Conservation (phyloP, 1,140 invertebrate species). For the Cryptotermes secundus region DNA sequence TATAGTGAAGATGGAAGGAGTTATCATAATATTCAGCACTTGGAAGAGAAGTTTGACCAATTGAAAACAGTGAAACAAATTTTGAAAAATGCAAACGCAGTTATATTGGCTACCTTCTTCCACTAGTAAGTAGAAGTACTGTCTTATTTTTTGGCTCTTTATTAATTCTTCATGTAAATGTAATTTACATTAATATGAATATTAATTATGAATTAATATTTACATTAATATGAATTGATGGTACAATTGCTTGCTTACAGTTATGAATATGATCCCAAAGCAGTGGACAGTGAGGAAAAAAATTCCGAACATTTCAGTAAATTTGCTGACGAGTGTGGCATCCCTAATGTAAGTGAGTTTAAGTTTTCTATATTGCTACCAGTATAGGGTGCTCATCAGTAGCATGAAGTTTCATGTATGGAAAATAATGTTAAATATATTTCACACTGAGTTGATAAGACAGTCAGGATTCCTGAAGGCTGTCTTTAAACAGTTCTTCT, state of each 20-base stretch:
- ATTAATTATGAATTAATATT: too few relatives aligned
- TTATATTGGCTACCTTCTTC: conserved; percentile 50
- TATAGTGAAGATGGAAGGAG: conserved; percentile 37
- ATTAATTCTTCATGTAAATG: neutral
- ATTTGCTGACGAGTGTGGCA: conserved; percentile 48
- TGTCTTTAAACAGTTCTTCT: too few relatives aligned
- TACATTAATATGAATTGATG: too few relatives aligned
- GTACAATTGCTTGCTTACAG: conserved; percentile 42
- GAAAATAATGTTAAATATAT: too few relatives aligned
- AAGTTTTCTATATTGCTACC: too few relatives aligned
- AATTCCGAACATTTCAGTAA: conserved; percentile 51
- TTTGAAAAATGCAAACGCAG: conserved; percentile 44
- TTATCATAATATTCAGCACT: conserved; percentile 45
- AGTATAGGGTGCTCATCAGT: too few relatives aligned
- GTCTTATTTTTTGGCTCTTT: neutral
- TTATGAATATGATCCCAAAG: conserved; percentile 52
- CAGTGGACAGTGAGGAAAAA: conserved; percentile 50
- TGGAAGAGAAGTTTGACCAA: conserved; percentile 45
- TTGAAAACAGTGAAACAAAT: conserved; percentile 44
- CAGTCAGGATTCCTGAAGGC: too few relatives aligned
- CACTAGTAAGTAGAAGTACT: conserved; percentile 45
- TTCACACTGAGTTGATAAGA: too few relatives aligned
- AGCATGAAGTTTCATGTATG: too few relatives aligned
- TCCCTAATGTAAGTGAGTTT: conserved; percentile 22
- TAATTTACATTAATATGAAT: neutral